phyloP scores from a whole-genome alignment of 1,140 invertebrate genomes.

The Pseudomyrmex sp. region DNA sequence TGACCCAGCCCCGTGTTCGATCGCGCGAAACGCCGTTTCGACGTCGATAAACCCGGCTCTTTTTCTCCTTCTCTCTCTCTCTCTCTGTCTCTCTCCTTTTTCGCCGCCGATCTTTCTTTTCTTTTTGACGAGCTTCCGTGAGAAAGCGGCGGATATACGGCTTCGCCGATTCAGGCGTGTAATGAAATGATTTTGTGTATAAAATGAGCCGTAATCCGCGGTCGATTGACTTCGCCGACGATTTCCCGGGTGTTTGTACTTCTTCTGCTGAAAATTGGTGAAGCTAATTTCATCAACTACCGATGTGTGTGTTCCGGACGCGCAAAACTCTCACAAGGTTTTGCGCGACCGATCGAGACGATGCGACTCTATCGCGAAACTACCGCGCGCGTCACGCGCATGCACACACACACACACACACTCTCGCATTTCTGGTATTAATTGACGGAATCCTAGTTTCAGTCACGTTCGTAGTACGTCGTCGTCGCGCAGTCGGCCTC shows the following conservation, averaged over 20 bases:
- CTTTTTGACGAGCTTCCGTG: conserved; percentile 31
- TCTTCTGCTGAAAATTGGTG: no score
- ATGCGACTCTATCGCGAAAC: no score
- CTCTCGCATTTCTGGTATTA: neutral
- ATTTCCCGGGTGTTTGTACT: neutral
- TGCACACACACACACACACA: no score
- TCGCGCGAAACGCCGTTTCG: conserved; percentile 41
- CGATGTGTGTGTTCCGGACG: no score
- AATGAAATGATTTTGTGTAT: conserved; percentile 66
- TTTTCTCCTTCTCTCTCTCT: neutral
- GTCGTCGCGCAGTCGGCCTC: conserved; percentile 45
- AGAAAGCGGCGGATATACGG: conserved; percentile 23
- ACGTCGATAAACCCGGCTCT: conserved; percentile 20
- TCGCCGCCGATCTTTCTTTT: conserved; percentile 12
- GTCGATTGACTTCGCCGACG: conserved; percentile 2
- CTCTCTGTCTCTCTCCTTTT: neutral
- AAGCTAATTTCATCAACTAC: no score
- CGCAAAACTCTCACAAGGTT: no score
- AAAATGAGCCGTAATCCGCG: neutral
- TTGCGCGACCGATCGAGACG: no score
- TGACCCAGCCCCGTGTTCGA: conserved; percentile 54
- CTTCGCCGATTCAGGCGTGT: conserved; percentile 47
- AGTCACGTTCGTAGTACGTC: conserved; percentile 24
- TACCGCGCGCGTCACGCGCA: neutral
- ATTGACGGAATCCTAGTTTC: conserved; percentile 57